Base-by-base conservation (phyloP, 2,888 invertebrate species). In the Campaea margaritaria region DNA sequence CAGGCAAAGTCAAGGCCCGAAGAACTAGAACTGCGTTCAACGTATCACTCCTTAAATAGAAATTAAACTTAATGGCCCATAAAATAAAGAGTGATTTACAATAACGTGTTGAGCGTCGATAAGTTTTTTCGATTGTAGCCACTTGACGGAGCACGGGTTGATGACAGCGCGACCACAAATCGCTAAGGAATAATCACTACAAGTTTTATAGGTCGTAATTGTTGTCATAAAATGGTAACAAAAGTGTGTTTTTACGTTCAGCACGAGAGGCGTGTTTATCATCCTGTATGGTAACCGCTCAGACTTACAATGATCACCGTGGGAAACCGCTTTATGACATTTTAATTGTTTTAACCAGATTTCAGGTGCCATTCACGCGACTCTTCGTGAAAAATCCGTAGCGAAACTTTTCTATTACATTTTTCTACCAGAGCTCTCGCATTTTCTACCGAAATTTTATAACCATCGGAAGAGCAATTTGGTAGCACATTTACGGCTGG, bases 201-300 rank as follows among this genome's bases (percentile, higher is more conserved):
- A 88, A 83, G 85, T 89, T 91, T 92, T 91, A 92, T 91, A 84
- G 91, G 84, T 90, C 91, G 87, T 92, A 92, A 91, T 92, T 91
- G 91, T 89, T 90, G 89, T 89, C 89, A 87, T 92, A 91, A 92
- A 92, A 90, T 89, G 82, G 88, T 89, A 90, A 91, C 91, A 91
- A 91, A 91, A 90, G 85, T 88, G 62, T 88, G 82, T 88, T 91
- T 89, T 92, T 89, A 91, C 85, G 87, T 86, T 86, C 86, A 81
- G 86, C 88, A 89, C 89, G 87, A 89, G 89, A 89, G 83, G 76
- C 78, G 81, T 84, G 85, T 91, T 87, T 89, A 89, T 90, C 87
- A 87, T 89, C 79, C 82, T 78, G 53, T 62, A 81, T 81, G 85
- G 86, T 82, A 82, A 89, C 83, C 77, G 86, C 82, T 78, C 79